Conservation (phyloP, 2,113 vertebrate species). For the Atlantisia rogersi region DNA sequence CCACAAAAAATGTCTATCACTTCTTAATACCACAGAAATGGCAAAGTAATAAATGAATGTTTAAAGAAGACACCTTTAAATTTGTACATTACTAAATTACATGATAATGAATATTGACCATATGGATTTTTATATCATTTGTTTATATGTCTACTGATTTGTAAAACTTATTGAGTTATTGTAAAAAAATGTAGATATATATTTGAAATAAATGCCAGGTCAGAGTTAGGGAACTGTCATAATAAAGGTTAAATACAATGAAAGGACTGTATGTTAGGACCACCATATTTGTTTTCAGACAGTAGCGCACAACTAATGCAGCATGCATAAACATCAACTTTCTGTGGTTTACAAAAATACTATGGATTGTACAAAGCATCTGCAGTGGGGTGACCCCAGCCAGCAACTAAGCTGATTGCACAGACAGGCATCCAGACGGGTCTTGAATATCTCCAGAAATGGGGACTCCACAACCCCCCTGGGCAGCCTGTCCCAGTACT, state of each 20-base stretch:
- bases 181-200: neutral
- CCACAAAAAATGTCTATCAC: accelerated
- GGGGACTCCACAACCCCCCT: no score
- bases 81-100: neutral
- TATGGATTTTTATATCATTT: neutral
- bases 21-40: neutral
- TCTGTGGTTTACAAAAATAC: neutral
- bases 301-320: neutral
- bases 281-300: neutral
- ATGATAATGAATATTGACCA: neutral
- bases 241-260: neutral
- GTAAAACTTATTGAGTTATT: neutral
- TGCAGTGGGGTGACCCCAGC: neutral
- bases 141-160: neutral
- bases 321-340: neutral
- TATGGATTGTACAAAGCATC: neutral
- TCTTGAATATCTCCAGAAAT: no score
- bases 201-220: neutral
- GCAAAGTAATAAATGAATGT: neutral
- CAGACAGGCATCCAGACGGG: no score
- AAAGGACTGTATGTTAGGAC: neutral
- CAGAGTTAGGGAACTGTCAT: neutral
- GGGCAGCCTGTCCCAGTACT: no score
- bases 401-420: neutral
- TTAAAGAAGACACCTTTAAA: neutral